Evolutionary conservation across 2,888 invertebrate species (phyloP), one percentile per base, ranked within the genome.

Genomic region (Nasonovia ribisnigri): DNA sequence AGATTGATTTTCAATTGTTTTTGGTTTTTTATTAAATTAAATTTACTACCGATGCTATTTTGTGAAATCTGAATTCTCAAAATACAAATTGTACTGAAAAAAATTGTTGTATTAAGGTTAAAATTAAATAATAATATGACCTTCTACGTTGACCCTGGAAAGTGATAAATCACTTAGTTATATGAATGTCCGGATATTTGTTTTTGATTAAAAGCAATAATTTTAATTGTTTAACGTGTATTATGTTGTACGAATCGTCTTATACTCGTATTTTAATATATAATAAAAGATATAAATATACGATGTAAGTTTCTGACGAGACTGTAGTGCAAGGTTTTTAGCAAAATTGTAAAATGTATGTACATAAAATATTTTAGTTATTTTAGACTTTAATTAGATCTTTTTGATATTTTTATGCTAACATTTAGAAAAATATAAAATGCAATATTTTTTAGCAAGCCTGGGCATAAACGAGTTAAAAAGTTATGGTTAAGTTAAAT

Each of bases 291-390:
- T 54, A 54, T 54, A 54, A 67, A 67, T n/a, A n/a, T 67, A 67
- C n/a, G n/a, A n/a, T n/a, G 4, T n/a, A n/a, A 13, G 13, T 13
- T 67, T n/a, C 13, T 67, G 4, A 13, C 5, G 0, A 4, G 4
- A 67, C 5, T n/a, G 4, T 29, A n/a, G 29, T n/a, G n/a, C n/a
- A n/a, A n/a, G n/a, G n/a, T n/a, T n/a, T n/a, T n/a, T n/a, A n/a
- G n/a, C n/a, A n/a, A n/a, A 46, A 46, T 10, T 46, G 46, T 46
- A 67, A 67, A n/a, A 67, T 67, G 60, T 60, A 60, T 60, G 29
- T n/a, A n/a, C n/a, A n/a, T n/a, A 60, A n/a, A 60, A 60, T 11
- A n/a, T 60, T 60, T 60, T 3, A n/a, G 13, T n/a, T 60, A n/a
- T 60, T 60, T n/a, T n/a, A 3, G 13, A 60, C 60, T 60, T 60